Base-by-base conservation (phyloP, 2,888 invertebrate species). In the Tetragnatha montana region DNA sequence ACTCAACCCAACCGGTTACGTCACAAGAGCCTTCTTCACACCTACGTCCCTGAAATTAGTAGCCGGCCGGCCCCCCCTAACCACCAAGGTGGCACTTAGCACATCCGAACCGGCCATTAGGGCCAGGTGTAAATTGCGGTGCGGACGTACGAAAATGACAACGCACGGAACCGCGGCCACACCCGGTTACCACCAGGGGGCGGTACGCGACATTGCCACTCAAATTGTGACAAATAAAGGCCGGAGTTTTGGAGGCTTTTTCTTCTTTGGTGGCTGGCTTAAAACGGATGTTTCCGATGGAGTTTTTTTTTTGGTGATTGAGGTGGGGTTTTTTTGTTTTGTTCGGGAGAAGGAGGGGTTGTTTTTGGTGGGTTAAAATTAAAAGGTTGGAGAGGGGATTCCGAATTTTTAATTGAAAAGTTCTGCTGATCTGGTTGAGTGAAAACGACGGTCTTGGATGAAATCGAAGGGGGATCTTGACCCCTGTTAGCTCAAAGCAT, bases 101-200 rank as follows among this genome's bases (percentile, higher is more conserved):
- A 76, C 8, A 21, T 14, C 81, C 75, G 47, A 89, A 60, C 85
- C 50, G 78, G 81, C 76, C 68, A 89, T 89, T 89, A 89, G 81
- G 50, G 75, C 71, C 75, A 85, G 89, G 89, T 89, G 89, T 71
- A 89, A 89, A 89, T 89, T 89, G 89, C 81, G 85, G 85, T 47
- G 70, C 85, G 76, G 85, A 70, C 76, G 71, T 14, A 10, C 21
- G 74, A 81, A 89, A 89, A 89, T 89, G 89, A 89, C 89, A 89
- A 81, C 81, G 74, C 81, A 76, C 78, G 85, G 35, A 85, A 81
- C 76, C 47, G n/a, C 75, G 50, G 89, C 89, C 89, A 81, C 89
- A 89, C 89, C 89, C 89, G 89, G 70, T 69, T n/a, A 76, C 75
- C 85, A 71, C 89, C 89, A 89, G 89, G 85, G 69, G 89, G 89